These are phyloP conservation scores for Spizella passerina DNA, from an alignment of 2,797 vertebrate genomes.

Conservation along the genomic window DNA sequence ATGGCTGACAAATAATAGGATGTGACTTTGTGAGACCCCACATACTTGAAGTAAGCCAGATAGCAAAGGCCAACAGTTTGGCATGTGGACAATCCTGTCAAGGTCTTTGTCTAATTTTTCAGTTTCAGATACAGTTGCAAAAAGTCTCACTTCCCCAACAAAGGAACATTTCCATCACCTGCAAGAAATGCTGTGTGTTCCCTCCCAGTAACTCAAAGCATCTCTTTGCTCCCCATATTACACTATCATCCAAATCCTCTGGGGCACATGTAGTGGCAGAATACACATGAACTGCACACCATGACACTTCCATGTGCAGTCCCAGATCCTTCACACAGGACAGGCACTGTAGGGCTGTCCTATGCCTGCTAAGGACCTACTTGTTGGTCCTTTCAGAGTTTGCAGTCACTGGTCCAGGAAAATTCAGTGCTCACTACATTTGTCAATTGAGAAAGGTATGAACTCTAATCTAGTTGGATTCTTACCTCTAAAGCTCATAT, in stretches of 20 bases:
- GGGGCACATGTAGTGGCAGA: background rate
- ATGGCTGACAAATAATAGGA: background rate
- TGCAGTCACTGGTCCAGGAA: background rate
- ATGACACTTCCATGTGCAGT: background rate
- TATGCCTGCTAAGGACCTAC: background rate
- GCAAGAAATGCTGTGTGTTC: background rate
- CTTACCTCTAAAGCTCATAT: background rate
- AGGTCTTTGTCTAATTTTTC: background rate
- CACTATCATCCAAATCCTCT: background rate
- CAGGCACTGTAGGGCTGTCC: background rate
- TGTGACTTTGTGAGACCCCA: background rate
- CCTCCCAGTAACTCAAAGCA: background rate
- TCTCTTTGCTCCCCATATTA: background rate
- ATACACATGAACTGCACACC: background rate
- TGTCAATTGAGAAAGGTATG: background rate
- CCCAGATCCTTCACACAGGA: background rate
- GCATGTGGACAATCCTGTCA: background rate
- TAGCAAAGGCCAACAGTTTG: background rate
- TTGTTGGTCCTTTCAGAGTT: background rate
- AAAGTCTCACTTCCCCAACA: background rate
- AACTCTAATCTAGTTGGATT: background rate
- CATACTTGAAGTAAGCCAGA: background rate
- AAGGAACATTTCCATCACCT: background rate
- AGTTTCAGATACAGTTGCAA: background rate
- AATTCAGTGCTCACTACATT: background rate